Evolutionary conservation across 2,888 invertebrate genomes (phyloP), one percentile per base, ranked within the genome.

Genomic region (Oxytorus armatus): DNA sequence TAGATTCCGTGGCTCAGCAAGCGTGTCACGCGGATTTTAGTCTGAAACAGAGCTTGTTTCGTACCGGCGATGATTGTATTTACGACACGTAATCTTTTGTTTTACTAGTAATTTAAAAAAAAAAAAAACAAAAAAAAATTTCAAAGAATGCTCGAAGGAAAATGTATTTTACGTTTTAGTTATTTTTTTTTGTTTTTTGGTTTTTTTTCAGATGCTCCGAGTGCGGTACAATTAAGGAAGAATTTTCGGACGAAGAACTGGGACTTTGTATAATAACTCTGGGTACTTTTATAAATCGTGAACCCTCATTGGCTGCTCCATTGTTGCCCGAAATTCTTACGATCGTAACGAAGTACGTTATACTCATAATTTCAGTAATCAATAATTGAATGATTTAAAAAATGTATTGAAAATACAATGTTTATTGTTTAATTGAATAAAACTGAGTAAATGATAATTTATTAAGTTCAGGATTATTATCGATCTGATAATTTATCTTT

Each of bases 181-280:
- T 2, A 29, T 36, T 61, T 44, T 42, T 57, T 63, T 76, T 16
- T 21, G 33, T n/a, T 29, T 69, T 11, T 0, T 25, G 33, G 36
- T 21, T 42, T 65, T 4, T 74, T 66, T 79, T 14, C 77, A 91
- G 93, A 90, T 98, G 98, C 90, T 95, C 97, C 0, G 98, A 98
- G 90, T 99, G 99, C 92, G 98, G 98, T 14, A 95, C 96, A 0
- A 94, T 96, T 2, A 95, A 95, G 81, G 98, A 98, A 91, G 96
- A 97, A 90, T 99, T 98, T 92, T 98, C 97, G 82, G 99, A 99
- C 90, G 99, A 99, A 90, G 99, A 99, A 90, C 93, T 99, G 77
- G 98, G 98, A 0, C 94, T 99, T 70, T 96, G 98, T 88, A 97
- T 99, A 86, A 97, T 99, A 59, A 96, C 96, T 82, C 93, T 99